Base-by-base conservation (phyloP, 2,113 vertebrate species). In the Pollachius pollachius region DNA sequence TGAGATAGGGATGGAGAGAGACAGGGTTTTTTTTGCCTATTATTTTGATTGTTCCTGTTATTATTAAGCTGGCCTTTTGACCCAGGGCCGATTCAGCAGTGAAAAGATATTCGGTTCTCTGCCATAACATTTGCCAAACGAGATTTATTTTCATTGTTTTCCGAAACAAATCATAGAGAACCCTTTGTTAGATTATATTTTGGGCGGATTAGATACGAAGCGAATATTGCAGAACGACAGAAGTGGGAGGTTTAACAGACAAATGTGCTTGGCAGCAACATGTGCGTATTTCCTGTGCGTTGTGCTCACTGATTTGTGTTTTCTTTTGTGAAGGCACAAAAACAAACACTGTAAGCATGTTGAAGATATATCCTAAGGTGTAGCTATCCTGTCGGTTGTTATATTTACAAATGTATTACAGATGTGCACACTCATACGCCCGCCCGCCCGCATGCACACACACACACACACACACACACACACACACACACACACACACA, bases 401-500 rank as follows among this genome's bases (percentile, higher is more conserved):
- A 13, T 48, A 7, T 41, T 41, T 11, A 41, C 37, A 48, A 64
- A 54, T 54, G 52, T 5, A 54, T 54, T 12, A 54, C 52, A 54
- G 52, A 15, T 54, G 12, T 54, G 16, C 52, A 54, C 52, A 54
- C 52, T 4, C 52, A 54, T 16, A 54, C 52, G 12, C 52, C 5
- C 9, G 12, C 52, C 2, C 52, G 7, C 52, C 5, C 65, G 3
- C 57, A 48, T 8, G 12, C 16, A 52, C 64, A 52, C 64, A 52
- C 64, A 30, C 67, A 66, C 58, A 65, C 63, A 67, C 30, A 68
- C 74, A 76, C 73, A 78, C 48, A 64, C 16, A 77, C 64, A 52
- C 64, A 52, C 64, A 30, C 67, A 66, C 58, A 65, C 63, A 67
- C 30, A 68, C 74, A 76, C 73, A 78, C 48, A 64, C 16, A 77